phyloP scores from a whole-genome alignment of 2,888 invertebrate species.

The Pomacea canaliculata region DNA sequence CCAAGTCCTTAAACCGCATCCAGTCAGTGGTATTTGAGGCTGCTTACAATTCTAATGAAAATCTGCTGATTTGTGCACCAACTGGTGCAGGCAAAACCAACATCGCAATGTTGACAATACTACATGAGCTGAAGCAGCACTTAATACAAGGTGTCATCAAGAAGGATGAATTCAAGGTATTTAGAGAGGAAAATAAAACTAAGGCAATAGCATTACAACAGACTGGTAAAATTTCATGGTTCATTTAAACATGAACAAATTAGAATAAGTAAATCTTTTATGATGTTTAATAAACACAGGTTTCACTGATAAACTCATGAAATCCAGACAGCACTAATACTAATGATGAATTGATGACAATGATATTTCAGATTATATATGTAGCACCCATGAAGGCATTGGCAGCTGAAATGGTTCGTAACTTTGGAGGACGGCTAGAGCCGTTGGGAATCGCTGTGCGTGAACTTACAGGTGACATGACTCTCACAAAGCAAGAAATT shows the following conservation, averaged over 20 bases:
- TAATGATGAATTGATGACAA: too few relatives aligned
- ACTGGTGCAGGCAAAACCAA: constrained; percentile 99
- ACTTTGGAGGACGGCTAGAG: constrained; percentile 86
- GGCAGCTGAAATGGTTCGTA: constrained; percentile 97
- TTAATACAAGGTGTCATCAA: constrained; percentile 81
- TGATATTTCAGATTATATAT: constrained; percentile 84
- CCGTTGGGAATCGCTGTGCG: constrained; percentile 85
- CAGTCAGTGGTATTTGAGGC: constrained; percentile 95
- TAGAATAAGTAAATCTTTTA: too few relatives aligned
- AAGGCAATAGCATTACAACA: background rate
- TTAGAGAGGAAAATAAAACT: background rate
- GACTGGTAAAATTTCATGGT: too few relatives aligned
- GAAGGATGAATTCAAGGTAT: constrained; percentile 91
- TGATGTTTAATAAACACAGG: too few relatives aligned
- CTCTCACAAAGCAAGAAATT: constrained; percentile 93
- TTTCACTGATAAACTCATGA: too few relatives aligned
- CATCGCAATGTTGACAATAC: constrained; percentile 92
- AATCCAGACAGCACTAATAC: too few relatives aligned
- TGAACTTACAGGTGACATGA: constrained; percentile 98
- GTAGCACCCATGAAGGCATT: constrained; percentile 99
- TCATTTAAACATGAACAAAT: too few relatives aligned
- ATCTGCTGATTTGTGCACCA: constrained; percentile 96
- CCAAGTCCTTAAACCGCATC: constrained; percentile 89
- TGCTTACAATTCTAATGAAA: constrained; percentile 96
- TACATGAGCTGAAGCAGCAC: constrained; percentile 90